phyloP scores from a whole-genome alignment of 2,797 vertebrate species.

The Huso huso region DNA sequence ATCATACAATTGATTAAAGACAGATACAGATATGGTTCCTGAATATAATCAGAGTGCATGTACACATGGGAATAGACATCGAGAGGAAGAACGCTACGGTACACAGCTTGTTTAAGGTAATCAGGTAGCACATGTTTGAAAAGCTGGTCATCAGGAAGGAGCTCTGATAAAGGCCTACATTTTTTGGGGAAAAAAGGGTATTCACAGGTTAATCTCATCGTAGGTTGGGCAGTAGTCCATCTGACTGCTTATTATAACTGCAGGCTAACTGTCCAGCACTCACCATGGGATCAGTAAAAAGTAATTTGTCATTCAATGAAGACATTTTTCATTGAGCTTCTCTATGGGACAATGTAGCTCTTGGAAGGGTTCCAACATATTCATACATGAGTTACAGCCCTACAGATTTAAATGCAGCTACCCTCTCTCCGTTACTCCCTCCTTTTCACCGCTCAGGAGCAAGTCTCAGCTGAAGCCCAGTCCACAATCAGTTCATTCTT shows the following conservation, averaged over 20 bases:
- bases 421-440: not conserved
- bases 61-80: no score
- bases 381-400: constrained; percentile 3
- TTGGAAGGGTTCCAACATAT: constrained; percentile 15
- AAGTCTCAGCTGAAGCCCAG: not conserved
- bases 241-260: not conserved
- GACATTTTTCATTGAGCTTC: constrained; percentile 22
- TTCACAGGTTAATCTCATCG: no score
- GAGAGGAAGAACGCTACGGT: no score
- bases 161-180: no score
- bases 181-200: no score
- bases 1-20: no score
- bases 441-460: no score
- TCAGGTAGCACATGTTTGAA: no score
- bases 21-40: no score
- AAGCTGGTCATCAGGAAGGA: no score
- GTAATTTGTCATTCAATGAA: not conserved
- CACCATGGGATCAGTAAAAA: not conserved
- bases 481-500: constrained; percentile 1
- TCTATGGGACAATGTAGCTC: constrained; percentile 17
- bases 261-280: not conserved
- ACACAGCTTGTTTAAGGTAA: no score
- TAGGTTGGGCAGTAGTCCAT: not conserved
- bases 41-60: no score
- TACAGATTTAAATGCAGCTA: not conserved